Evolutionary conservation across 2,888 invertebrate genomes (phyloP).

Genomic region (Tillus elongatus): DNA sequence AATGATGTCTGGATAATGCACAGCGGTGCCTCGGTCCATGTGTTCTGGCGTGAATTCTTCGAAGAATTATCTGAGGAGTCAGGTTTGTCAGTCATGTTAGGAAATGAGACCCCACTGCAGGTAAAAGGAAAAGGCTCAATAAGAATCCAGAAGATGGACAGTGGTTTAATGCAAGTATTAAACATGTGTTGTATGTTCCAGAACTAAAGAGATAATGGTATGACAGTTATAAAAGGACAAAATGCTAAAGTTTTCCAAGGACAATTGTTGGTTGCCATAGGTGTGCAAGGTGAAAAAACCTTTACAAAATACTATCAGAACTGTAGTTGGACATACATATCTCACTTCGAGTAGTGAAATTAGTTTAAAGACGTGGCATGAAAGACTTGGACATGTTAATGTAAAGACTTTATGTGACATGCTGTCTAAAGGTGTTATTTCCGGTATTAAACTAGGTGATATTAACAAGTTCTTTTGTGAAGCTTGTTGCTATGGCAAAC

Average conservation of each 20-base stretch:
- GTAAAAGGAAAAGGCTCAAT: too few relatives aligned
- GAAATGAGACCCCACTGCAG: too few relatives aligned
- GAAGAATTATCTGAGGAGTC: too few relatives aligned
- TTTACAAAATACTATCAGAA: background rate
- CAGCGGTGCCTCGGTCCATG: too few relatives aligned
- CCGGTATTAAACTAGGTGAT: slow-evolving; percentile 8
- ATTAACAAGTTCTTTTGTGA: slow-evolving; percentile 18
- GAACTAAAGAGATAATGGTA: background rate
- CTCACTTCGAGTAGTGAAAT: too few relatives aligned
- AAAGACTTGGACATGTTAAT: slow-evolving; percentile 6
- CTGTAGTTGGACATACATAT: background rate
- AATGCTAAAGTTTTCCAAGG: background rate
- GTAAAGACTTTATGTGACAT: slow-evolving; percentile 12
- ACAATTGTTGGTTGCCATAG: background rate
- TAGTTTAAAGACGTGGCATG: slow-evolving; percentile 4
- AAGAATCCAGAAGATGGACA: too few relatives aligned
- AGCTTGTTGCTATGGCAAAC: slow-evolving; percentile 18
- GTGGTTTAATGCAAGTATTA: background rate
- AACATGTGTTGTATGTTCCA: background rate
- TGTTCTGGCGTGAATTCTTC: background rate
- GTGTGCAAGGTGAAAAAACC: background rate
- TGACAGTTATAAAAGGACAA: background rate
- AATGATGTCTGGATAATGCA: background rate
- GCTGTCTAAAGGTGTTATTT: slow-evolving; percentile 8
- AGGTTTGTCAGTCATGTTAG: background rate